A percentile compares a stretch with the other conserved stretches of the same genome.
Evolutionary conservation across 2,113 vertebrate genomes (phyloP).

Genomic region (Caloenas nicobarica): DNA sequence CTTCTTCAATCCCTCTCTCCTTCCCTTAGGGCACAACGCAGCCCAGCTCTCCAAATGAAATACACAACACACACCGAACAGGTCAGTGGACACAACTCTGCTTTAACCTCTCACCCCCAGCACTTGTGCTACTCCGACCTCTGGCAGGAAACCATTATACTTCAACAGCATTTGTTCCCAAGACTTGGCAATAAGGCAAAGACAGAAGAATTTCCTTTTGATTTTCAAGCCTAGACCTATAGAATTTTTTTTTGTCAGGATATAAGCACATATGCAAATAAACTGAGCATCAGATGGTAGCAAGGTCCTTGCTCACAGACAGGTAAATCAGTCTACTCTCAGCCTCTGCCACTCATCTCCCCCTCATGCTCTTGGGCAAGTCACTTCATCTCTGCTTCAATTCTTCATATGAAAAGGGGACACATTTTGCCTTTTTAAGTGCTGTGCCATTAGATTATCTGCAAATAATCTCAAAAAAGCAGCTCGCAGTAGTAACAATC

Average conservation of each 20-base stretch:
- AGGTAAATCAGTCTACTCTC: background rate
- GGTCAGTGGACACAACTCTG: slow-evolving; percentile 53
- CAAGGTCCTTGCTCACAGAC: background rate
- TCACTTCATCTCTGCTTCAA: background rate
- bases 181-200: background rate
- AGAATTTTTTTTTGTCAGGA: background rate
- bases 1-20: slow-evolving; percentile 34
- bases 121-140: slow-evolving; percentile 63
- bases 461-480: background rate
- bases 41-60: slow-evolving; percentile 13
- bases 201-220: background rate
- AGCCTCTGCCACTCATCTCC: background rate
- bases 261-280: background rate
- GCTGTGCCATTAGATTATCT: background rate
- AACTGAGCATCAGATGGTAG: background rate
- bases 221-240: background rate
- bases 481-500: background rate
- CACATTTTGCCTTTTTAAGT: background rate
- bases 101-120: slow-evolving; percentile 61
- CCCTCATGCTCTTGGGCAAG: background rate
- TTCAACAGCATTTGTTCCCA: background rate
- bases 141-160: background rate
- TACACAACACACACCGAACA: slow-evolving; percentile 40
- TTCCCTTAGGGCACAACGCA: slow-evolving; percentile 44
- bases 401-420: background rate